A percentile compares a stretch with the other conserved stretches of the same genome.
Evolutionary conservation across 2,888 invertebrate genomes (phyloP).

Genomic region (Phlogophora meticulosa): DNA sequence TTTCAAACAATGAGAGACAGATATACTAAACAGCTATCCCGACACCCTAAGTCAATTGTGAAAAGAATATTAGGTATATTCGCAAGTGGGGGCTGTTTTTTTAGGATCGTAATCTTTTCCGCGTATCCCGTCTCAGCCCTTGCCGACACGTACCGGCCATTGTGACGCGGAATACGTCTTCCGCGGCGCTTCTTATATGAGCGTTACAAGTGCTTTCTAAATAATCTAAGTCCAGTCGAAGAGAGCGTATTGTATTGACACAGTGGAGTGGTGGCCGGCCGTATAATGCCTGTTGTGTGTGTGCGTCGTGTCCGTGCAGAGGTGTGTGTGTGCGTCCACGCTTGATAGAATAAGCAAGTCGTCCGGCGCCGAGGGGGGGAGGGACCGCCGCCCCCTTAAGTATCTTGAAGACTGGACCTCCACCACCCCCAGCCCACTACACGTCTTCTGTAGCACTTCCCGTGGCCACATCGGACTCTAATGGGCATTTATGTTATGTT

Average conservation of each 20-base stretch:
- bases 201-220: constrained; percentile 92
- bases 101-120: constrained; percentile 90
- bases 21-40: constrained; percentile 73
- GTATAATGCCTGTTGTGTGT: constrained; percentile 86
- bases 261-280: constrained; percentile 91
- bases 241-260: constrained; percentile 92
- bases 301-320: constrained; percentile 77
- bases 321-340: constrained; percentile 84
- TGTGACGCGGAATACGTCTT: constrained; percentile 90
- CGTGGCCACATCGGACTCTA: constrained; percentile 87
- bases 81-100: constrained; percentile 88
- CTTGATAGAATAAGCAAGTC: constrained; percentile 92
- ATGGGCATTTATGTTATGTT: constrained; percentile 87
- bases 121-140: constrained; percentile 86
- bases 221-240: constrained; percentile 92
- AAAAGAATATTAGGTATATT: constrained; percentile 86
- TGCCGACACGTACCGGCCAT: constrained; percentile 90
- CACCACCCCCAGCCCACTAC: constrained; percentile 87
- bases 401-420: constrained; percentile 90
- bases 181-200: constrained; percentile 91
- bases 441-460: constrained; percentile 89
- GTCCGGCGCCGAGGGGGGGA: constrained; percentile 84
- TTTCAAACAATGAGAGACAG: constrained; percentile 64
- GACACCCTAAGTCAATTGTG: constrained; percentile 81
- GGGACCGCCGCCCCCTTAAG: constrained; percentile 80